Percentiles rank a stretch among this genome's conserved stretches.
Conservation (phyloP, 2,113 vertebrate species). For the Lepisosteus oculatus region DNA sequence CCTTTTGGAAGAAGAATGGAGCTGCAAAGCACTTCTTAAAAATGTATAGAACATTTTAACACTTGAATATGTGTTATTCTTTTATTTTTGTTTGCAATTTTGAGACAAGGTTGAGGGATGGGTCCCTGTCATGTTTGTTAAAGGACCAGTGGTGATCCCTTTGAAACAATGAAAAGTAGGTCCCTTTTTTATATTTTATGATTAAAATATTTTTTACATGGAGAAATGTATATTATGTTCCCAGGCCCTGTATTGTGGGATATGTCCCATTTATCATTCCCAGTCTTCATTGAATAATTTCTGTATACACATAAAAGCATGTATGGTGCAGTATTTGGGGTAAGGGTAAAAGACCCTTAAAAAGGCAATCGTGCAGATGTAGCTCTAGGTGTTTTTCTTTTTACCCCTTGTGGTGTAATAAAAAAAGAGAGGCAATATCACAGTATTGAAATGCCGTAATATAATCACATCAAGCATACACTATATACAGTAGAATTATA, state of each 20-base stretch:
- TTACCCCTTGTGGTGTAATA: conserved; percentile 8
- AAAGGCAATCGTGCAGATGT: conserved; percentile 32
- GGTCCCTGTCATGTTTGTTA: conserved; percentile 22
- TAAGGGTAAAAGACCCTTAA: conserved; percentile 4
- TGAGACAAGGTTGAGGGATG: conserved; percentile 30
- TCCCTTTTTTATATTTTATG: conserved; percentile 20
- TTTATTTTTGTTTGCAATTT: conserved; percentile 22
- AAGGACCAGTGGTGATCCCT: conserved; percentile 15
- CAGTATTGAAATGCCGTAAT: conserved; percentile 12
- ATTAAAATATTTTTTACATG: not conserved
- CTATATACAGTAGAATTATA: conserved; percentile 5
- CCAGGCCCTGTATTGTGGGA: conserved; percentile 14
- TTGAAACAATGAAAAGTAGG: not conserved
- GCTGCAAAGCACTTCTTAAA: conserved; percentile 42
- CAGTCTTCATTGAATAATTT: conserved; percentile 18
- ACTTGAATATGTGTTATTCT: conserved; percentile 32
- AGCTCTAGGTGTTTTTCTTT: conserved; percentile 14
- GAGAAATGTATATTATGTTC: not conserved
- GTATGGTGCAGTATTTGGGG: too few species aligned
- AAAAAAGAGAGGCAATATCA: conserved; percentile 8
- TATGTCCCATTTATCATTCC: conserved; percentile 26
- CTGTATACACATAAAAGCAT: conserved; percentile 15
- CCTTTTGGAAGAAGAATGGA: conserved; percentile 27
- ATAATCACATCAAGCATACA: conserved; percentile 13
- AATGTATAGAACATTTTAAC: conserved; percentile 21